Conservation (phyloP, 2,888 invertebrate genomes). For the Erpobdella octoculata region DNA sequence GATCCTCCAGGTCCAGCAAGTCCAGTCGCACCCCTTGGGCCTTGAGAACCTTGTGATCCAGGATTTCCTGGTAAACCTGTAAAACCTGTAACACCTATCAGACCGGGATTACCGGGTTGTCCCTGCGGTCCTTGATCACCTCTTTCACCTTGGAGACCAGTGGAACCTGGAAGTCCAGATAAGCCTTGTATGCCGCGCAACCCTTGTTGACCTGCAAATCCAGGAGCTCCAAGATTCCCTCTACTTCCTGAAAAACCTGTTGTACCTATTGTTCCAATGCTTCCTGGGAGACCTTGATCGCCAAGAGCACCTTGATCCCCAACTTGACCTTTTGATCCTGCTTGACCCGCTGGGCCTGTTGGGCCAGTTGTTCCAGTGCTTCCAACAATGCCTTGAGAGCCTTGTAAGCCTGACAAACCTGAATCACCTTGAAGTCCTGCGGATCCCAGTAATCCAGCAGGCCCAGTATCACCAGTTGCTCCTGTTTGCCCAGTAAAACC, state of each 20-base stretch:
- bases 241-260: conserved; percentile 31
- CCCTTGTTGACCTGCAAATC: conserved; percentile 24
- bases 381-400: conserved; percentile 33
- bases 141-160: conserved; percentile 6
- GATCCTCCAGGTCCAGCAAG: conserved; percentile 25
- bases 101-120: conserved; percentile 3
- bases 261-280: too few relatives aligned
- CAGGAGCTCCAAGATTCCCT: conserved; percentile 28
- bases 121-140: conserved; percentile 18
- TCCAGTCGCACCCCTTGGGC: conserved; percentile 7
- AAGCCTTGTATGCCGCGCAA: too few relatives aligned
- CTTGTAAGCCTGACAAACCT: conserved; percentile 16
- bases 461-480: conserved; percentile 32
- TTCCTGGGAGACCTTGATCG: conserved; percentile 29
- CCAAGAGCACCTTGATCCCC: conserved; percentile 33
- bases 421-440: conserved; percentile 13
- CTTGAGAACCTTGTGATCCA: conserved; percentile 3
- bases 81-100: neutral
- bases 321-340: conserved; percentile 18
- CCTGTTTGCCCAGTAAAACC: conserved; percentile 33
- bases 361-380: conserved; percentile 31
- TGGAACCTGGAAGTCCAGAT: neutral
- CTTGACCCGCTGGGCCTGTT: conserved; percentile 31
- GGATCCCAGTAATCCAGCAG: conserved; percentile 28
- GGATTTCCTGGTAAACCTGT: conserved; percentile 13